Evolutionary conservation across 2,888 invertebrate genomes (phyloP).

Genomic region (Willowsia nigromaculata): DNA sequence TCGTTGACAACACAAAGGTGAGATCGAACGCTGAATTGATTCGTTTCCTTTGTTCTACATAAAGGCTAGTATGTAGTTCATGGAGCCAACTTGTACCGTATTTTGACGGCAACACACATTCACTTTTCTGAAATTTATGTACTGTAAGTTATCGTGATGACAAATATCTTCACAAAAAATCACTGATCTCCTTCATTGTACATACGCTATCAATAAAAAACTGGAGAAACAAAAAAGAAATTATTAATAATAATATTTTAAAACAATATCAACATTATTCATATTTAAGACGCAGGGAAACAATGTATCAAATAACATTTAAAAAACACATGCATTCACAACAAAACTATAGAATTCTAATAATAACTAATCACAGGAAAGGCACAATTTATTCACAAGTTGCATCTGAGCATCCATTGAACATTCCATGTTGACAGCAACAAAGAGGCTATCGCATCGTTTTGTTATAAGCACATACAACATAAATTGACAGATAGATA

Average conservation of each 20-base stretch:
- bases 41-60: conserved; percentile 36
- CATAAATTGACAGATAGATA: no score
- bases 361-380: no score
- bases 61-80: conserved; percentile 49
- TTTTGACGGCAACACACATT: conserved; percentile 24
- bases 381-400: no score
- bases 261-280: no score
- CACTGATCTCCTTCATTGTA: conserved; percentile 38
- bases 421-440: no score
- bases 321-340: no score
- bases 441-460: no score
- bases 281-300: no score
- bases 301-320: no score
- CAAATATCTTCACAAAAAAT: neutral
- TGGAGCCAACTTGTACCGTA: conserved; percentile 36
- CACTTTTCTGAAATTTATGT: conserved; percentile 12
- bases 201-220: neutral
- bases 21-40: conserved; percentile 46
- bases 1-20: conserved; percentile 19
- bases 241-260: neutral
- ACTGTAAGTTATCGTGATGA: neutral
- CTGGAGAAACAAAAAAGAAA: neutral
- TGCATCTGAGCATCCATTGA: no score
- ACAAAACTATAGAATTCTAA: no score
- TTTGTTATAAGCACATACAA: no score